A percentile compares a stretch with the other conserved stretches of the same genome.
These are phyloP conservation scores for Dryomyza anilis DNA, from an alignment of 2,888 invertebrate genomes.

Conservation along the genomic window DNA sequence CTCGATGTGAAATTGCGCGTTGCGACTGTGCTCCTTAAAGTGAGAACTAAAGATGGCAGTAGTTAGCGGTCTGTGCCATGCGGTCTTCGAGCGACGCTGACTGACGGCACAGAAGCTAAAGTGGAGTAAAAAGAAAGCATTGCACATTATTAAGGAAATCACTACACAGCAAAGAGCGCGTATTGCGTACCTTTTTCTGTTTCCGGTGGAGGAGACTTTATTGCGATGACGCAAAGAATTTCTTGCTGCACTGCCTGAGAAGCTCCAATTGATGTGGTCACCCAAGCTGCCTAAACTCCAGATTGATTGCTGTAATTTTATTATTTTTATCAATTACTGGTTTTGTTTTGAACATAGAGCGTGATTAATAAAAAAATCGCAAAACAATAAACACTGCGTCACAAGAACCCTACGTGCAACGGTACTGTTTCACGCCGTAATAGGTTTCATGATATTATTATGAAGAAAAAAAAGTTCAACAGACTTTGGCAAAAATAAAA, in stretches of 20 bases:
- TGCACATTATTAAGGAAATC: too few species aligned
- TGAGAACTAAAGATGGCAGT: conserved; percentile 88
- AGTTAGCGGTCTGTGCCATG: conserved; percentile 81
- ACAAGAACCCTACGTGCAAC: background rate
- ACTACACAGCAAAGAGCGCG: too few species aligned
- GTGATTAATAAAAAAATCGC: background rate
- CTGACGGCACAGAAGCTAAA: conserved; percentile 42
- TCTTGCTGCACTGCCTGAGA: conserved; percentile 35
- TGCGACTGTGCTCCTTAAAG: conserved; percentile 72
- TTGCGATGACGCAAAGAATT: conserved; percentile 35
- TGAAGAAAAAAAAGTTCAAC: conserved; percentile 8
- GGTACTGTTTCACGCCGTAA: conserved; percentile 5
- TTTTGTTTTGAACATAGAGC: background rate
- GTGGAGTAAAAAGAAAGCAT: too few species aligned
- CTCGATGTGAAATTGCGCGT: conserved; percentile 67
- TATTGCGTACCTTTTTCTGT: conserved; percentile 42
- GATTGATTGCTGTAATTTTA: conserved; percentile 46
- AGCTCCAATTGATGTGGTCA: conserved; percentile 49
- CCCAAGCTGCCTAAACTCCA: conserved; percentile 53
- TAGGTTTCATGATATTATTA: background rate
- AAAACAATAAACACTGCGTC: too few species aligned
- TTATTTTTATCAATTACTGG: too few species aligned
- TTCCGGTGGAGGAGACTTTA: conserved; percentile 40
- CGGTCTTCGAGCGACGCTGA: conserved; percentile 66
- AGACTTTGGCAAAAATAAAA: background rate